A percentile compares a stretch with the other conserved stretches of the same genome.
Conservation (phyloP, 2,797 vertebrate genomes). For the Sebastiscus albofasciatus region DNA sequence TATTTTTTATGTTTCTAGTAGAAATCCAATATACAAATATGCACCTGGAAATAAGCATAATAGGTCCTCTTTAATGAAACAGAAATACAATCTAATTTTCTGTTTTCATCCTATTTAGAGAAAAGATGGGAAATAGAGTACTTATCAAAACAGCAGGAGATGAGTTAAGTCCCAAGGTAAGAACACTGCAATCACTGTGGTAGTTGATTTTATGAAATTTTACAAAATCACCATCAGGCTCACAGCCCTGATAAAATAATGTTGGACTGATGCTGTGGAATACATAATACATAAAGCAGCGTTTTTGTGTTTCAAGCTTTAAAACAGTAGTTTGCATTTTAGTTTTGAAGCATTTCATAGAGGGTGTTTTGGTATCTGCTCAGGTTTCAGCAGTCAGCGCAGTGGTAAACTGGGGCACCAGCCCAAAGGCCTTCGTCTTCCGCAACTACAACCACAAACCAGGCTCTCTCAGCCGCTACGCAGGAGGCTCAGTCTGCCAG, state of each 20-base stretch:
- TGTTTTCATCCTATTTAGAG: conserved; percentile 58
- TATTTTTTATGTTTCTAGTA: no score
- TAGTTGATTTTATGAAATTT: background rate
- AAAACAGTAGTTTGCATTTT: background rate
- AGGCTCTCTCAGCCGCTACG: conserved; percentile 76
- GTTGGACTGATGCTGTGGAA: background rate
- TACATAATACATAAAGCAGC: background rate
- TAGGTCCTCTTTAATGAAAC: background rate
- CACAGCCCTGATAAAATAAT: background rate
- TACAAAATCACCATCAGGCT: background rate
- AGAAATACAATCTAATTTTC: background rate
- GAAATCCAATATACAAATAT: no score
- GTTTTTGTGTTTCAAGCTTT: background rate
- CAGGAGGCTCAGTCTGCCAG: conserved; percentile 75
- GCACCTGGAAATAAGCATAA: no score
- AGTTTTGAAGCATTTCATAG: background rate
- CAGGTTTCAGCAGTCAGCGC: conserved; percentile 84
- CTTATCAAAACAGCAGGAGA: conserved; percentile 81
- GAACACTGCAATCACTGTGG: background rate
- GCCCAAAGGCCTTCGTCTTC: conserved; percentile 83
- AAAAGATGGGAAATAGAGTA: conserved; percentile 76
- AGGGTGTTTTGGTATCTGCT: background rate
- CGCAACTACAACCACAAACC: conserved; percentile 84
- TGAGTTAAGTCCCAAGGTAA: conserved; percentile 80
- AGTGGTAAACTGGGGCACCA: conserved; percentile 83